These are phyloP conservation scores for Exocentrus adspersus DNA, from an alignment of 2,888 invertebrate genomes.

Conservation along the genomic window DNA sequence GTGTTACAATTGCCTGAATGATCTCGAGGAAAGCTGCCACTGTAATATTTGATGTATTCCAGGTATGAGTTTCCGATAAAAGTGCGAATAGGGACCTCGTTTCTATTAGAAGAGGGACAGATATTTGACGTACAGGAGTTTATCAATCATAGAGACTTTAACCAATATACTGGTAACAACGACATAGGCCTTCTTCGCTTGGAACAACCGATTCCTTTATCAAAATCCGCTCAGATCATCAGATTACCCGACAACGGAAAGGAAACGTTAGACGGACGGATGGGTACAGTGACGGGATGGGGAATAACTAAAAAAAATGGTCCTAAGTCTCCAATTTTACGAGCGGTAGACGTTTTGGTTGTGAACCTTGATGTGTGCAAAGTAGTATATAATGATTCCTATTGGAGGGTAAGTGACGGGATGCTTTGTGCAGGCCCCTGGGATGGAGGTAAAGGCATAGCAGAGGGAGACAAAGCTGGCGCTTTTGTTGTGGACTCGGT, in stretches of 20 bases:
- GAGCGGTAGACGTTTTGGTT: conserved; percentile 29
- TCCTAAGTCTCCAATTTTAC: conserved; percentile 21
- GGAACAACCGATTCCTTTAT: background rate
- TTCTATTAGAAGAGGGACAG: background rate
- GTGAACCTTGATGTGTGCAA: too few species aligned
- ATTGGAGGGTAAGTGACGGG: conserved; percentile 5
- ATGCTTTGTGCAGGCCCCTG: conserved; percentile 69
- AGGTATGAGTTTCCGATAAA: too few species aligned
- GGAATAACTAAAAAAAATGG: conserved; percentile 27
- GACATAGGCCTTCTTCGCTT: conserved; percentile 28
- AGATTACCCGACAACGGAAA: background rate
- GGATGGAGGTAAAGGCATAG: background rate
- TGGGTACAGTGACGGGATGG: conserved; percentile 32
- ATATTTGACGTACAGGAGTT: conserved; percentile 25
- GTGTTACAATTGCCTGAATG: too few species aligned
- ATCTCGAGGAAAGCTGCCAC: too few species aligned
- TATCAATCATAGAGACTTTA: conserved; percentile 27
- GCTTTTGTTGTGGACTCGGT: too few species aligned
- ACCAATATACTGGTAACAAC: conserved; percentile 32
- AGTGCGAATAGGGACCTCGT: background rate
- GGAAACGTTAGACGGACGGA: background rate
- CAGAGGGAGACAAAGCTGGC: conserved; percentile 39
- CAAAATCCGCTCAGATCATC: background rate
- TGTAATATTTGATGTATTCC: too few species aligned
- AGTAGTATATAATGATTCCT: conserved; percentile 1